Evolutionary conservation across 2,888 invertebrate species (phyloP).

Genomic region (Eremobia ochroleuca): DNA sequence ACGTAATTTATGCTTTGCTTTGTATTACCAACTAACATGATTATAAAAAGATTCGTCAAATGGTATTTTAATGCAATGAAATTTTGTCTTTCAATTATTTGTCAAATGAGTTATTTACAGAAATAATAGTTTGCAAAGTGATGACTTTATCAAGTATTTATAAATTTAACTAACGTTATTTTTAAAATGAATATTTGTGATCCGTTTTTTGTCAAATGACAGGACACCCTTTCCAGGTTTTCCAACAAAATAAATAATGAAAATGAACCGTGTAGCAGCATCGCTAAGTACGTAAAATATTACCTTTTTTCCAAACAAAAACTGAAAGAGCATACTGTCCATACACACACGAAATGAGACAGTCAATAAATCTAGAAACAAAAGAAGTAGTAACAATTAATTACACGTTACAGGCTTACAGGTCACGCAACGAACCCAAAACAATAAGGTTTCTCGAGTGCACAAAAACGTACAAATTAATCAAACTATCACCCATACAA

Average conservation of each 20-base stretch:
- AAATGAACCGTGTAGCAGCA: neutral
- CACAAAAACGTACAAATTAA: constrained; percentile 62
- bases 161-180: too few relatives aligned
- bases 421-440: constrained; percentile 55
- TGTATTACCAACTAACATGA: too few relatives aligned
- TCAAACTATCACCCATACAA: constrained; percentile 50
- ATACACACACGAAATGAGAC: constrained; percentile 31
- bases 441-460: constrained; percentile 60
- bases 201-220: too few relatives aligned
- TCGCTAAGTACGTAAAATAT: neutral
- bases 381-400: constrained; percentile 56
- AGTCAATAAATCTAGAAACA: constrained; percentile 59
- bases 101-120: too few relatives aligned
- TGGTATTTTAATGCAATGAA: too few relatives aligned
- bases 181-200: too few relatives aligned
- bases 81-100: too few relatives aligned
- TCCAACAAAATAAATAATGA: neutral
- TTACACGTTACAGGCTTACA: constrained; percentile 26
- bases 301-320: neutral
- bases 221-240: too few relatives aligned
- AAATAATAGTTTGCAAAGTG: too few relatives aligned
- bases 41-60: too few relatives aligned
- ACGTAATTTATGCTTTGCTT: too few relatives aligned
- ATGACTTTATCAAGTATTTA: too few relatives aligned
- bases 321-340: constrained; percentile 35